Conservation (phyloP, 1,140 invertebrate species). For the Steinernema khuongi region DNA sequence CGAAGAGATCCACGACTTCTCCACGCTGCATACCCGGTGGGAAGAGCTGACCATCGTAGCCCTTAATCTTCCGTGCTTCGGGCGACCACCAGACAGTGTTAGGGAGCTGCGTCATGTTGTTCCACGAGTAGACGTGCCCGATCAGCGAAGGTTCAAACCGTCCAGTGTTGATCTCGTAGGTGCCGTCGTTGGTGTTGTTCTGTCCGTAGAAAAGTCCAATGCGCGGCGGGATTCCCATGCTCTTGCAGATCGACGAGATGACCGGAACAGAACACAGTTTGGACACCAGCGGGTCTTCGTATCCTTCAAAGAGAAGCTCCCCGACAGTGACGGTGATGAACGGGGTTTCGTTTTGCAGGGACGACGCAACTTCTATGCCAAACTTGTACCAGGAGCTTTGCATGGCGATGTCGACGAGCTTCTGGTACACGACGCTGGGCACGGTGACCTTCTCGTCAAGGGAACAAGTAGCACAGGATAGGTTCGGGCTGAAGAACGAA, state of each 20-base stretch:
- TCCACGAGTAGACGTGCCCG: conserved; percentile 44
- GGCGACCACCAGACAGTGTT: conserved; percentile 38
- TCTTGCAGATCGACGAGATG: conserved; percentile 39
- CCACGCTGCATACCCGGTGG: conserved; percentile 37
- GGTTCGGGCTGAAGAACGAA: conserved; percentile 41
- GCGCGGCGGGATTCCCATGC: conserved; percentile 41
- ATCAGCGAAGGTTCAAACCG: conserved; percentile 21
- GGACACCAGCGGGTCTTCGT: conserved; percentile 48
- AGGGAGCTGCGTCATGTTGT: conserved; percentile 35
- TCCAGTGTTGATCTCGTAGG: conserved; percentile 50
- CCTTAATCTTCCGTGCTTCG: conserved; percentile 48
- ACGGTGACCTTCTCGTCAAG: conserved; percentile 45
- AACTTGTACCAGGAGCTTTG: conserved; percentile 5
- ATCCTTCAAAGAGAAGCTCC: conserved; percentile 53
- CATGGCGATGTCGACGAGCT: conserved; percentile 38
- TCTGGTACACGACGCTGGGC: conserved; percentile 50
- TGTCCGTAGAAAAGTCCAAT: conserved; percentile 56
- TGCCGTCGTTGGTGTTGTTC: conserved; percentile 48
- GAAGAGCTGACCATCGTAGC: conserved; percentile 55
- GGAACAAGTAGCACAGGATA: conserved; percentile 43
- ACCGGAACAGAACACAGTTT: conserved; percentile 36
- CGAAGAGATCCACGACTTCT: conserved; percentile 40
- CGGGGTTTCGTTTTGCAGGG: conserved; percentile 28
- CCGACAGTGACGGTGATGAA: conserved; percentile 40
- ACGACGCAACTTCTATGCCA: conserved; percentile 27